Percentiles rank a stretch among this genome's conserved stretches.
Evolutionary conservation across 1,140 invertebrate genomes (phyloP).

Genomic region (Hypothenemus hampei): DNA sequence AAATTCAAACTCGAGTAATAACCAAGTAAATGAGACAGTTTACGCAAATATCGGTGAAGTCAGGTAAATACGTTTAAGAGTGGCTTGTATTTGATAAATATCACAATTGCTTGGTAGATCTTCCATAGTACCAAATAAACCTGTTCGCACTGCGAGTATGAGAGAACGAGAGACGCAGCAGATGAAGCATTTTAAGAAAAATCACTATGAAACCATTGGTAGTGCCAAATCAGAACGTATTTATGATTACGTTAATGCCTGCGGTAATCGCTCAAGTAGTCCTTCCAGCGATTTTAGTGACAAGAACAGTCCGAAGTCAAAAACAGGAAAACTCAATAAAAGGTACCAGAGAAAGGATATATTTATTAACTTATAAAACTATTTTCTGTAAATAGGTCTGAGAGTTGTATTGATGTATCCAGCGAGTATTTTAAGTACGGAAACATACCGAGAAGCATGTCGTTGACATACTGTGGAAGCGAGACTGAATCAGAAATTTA

Average conservation of each 20-base stretch:
- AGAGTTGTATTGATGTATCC: conserved; percentile 49
- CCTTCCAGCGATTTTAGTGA: conserved; percentile 57
- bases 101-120: conserved; percentile 43
- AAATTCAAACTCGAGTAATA: conserved; percentile 36
- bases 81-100: too few species aligned
- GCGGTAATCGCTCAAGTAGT: conserved; percentile 52
- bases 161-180: conserved; percentile 62
- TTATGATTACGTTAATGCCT: conserved; percentile 56
- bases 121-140: conserved; percentile 69
- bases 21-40: conserved; percentile 63
- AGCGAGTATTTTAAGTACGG: conserved; percentile 43
- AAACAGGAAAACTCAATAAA: conserved; percentile 36
- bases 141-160: conserved; percentile 77
- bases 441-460: conserved; percentile 56
- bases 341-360: too few species aligned
- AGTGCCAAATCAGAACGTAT: conserved; percentile 50
- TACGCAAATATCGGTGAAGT: conserved; percentile 78
- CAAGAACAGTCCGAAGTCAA: conserved; percentile 40
- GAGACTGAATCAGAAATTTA: conserved; percentile 78
- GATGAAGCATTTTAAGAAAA: conserved; percentile 43
- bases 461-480: conserved; percentile 70
- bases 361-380: too few species aligned
- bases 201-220: conserved; percentile 35
- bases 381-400: conserved; percentile 40
- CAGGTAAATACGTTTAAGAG: conserved; percentile 39